Conservation (phyloP, 2,797 vertebrate genomes). For the Hydrolagus colliei region DNA sequence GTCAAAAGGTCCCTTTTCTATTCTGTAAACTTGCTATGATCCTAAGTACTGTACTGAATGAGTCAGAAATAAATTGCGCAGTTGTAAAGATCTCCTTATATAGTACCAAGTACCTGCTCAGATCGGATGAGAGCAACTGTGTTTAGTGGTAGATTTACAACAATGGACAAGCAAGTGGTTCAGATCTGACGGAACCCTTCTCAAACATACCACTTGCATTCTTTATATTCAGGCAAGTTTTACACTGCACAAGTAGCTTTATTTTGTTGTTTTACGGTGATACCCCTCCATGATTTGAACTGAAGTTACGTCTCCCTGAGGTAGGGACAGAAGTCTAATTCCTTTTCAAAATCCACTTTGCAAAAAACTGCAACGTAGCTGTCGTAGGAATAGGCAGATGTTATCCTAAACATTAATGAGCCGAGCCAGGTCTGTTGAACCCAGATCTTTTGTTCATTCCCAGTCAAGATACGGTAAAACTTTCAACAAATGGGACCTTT, state of each 20-base stretch:
- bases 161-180: no score
- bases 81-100: not conserved
- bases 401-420: not conserved
- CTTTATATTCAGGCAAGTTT: not conserved
- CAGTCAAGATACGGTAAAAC: not conserved
- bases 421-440: not conserved
- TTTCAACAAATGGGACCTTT: constrained; percentile 37
- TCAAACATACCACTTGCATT: not conserved
- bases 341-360: not conserved
- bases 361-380: not conserved
- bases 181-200: not conserved
- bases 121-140: no score
- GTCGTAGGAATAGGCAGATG: not conserved
- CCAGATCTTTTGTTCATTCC: constrained; percentile 6
- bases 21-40: no score
- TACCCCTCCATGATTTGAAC: not conserved
- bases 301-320: not conserved
- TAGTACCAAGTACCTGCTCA: no score
- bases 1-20: no score
- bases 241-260: not conserved
- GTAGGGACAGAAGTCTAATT: not conserved
- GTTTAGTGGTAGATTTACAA: no score
- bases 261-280: not conserved
- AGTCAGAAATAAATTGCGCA: not conserved
- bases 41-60: not conserved